These are phyloP conservation scores for Apamea monoglypha DNA, from an alignment of 2,888 invertebrate genomes.

Conservation along the genomic window DNA sequence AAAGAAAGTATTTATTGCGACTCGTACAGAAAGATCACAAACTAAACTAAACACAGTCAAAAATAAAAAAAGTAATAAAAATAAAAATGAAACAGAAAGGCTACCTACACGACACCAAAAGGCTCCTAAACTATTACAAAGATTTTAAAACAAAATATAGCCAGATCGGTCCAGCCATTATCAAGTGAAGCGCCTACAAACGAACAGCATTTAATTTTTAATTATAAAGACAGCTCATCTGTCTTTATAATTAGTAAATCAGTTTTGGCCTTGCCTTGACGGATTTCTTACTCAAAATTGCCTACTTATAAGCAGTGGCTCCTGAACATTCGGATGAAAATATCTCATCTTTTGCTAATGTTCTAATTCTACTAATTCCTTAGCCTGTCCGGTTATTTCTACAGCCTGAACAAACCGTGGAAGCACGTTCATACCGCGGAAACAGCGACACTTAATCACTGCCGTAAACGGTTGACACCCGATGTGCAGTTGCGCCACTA, in stretches of 20 bases:
- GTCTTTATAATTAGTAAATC: not conserved
- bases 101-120: too few species aligned
- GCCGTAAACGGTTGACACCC: constrained; percentile 32
- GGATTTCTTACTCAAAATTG: not conserved
- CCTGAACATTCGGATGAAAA: not conserved
- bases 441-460: constrained; percentile 40
- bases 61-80: too few species aligned
- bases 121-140: too few species aligned
- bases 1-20: too few species aligned
- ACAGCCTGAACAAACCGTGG: not conserved
- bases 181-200: too few species aligned
- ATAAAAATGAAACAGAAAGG: too few species aligned
- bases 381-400: not conserved
- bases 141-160: too few species aligned
- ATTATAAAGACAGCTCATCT: too few species aligned
- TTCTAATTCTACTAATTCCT: not conserved
- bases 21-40: too few species aligned
- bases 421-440: not conserved
- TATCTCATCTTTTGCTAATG: not conserved
- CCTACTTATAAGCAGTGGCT: not conserved
- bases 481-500: constrained; percentile 37
- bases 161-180: too few species aligned
- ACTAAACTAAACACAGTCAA: too few species aligned
- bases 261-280: not conserved
- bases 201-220: too few species aligned